Evolutionary conservation across 2,888 invertebrate species (phyloP).

Genomic region (Thereva unica): DNA sequence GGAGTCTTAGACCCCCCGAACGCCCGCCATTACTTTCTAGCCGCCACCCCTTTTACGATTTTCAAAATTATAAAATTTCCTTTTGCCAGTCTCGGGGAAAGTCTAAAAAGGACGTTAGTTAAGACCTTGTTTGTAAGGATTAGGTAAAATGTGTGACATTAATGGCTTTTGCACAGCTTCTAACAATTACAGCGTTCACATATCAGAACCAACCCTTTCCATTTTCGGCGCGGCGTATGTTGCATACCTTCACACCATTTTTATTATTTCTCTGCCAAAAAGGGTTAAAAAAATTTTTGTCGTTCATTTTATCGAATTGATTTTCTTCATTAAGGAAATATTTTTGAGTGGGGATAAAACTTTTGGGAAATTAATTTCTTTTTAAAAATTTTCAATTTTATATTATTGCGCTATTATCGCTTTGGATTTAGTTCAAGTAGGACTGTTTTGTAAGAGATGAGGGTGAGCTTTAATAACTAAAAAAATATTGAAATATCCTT

Average conservation of each 20-base stretch:
- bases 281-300: no score
- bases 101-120: slow-evolving; percentile 21
- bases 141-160: slow-evolving; percentile 34
- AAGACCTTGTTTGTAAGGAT: slow-evolving; percentile 24
- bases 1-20: slow-evolving; percentile 9
- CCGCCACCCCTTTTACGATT: slow-evolving; percentile 1
- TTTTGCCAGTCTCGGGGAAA: not conserved
- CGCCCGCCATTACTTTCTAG: slow-evolving; percentile 1
- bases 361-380: no score
- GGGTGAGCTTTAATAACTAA: no score
- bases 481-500: no score
- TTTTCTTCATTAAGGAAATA: no score
- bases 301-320: no score
- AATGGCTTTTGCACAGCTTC: slow-evolving; percentile 27
- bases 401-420: no score
- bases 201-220: not conserved
- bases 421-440: no score
- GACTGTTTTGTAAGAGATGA: no score
- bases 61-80: slow-evolving; percentile 33
- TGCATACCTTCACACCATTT: not conserved
- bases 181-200: slow-evolving; percentile 20
- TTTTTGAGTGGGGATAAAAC: no score
- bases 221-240: not conserved
- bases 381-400: no score
- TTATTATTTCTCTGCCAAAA: no score